Base-by-base conservation (phyloP, 1,140 invertebrate species). In the Hestina assimilis region DNA sequence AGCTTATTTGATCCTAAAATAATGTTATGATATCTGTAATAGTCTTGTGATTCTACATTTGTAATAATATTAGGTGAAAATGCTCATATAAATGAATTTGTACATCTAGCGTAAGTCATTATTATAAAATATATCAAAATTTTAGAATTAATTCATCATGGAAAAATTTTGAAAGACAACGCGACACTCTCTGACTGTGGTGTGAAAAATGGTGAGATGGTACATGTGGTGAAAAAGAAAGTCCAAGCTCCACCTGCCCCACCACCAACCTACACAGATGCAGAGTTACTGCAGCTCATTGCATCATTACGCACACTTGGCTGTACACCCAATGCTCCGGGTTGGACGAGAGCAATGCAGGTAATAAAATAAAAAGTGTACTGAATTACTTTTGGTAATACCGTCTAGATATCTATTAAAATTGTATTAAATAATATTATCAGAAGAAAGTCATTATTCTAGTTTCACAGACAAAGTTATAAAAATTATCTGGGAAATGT, bases 311-410 rank as follows among this genome's bases (percentile, higher is more conserved):
- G 84, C 24, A 74, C 77, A 12, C 58, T 87, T 19, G 82, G 84
- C 3, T 87, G 82, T 41, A 85, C 84, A 9, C 84, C 84, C 17
- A 84, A 85, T 76, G 84, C 84, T 11, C 80, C 78, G 4, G 84
- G 84, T 0, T 87, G 84, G 84, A 85, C 82, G 4, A 74, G 78
- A 60, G 83, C 83, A 41, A 87, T 87, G 83, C 82, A 85, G 76
- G 83, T 85, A 66, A 52, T 19, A 28, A 17, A 24, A 35, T 24
- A n/a, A 26, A 15, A 9, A 9, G 3, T 28, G 0, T 28, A 28
- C n/a, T 28, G 3, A 9, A 28, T 9, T 1, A 28, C 24, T 9
- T 28, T 28, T 6, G 1, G 4, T 6, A 28, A 28, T 28, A 28
- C 3, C n/a, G n/a, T 28, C n/a, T n/a, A n/a, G n/a, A n/a, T n/a